Conservation (phyloP, 2,113 vertebrate genomes). For the Podarcis raffonei region DNA sequence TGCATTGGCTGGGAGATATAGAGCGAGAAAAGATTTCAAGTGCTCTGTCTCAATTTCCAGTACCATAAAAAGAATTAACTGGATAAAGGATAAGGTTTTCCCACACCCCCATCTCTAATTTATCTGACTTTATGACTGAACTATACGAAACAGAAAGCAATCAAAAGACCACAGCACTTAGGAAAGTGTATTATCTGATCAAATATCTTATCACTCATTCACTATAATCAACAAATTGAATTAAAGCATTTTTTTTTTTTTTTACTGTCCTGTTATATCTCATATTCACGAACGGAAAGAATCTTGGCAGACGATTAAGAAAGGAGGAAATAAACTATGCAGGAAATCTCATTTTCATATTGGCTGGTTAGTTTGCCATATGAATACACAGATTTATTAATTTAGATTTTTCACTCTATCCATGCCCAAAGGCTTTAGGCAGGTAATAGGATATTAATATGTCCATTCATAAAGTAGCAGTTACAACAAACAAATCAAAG, state of each 20-base stretch:
- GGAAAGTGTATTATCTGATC: not conserved
- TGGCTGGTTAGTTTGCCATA: not conserved
- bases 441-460: not conserved
- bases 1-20: not conserved
- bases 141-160: not conserved
- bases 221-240: not conserved
- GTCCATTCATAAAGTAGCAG: not conserved
- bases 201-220: not conserved
- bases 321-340: not conserved
- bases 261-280: not conserved
- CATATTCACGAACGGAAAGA: not conserved
- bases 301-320: not conserved
- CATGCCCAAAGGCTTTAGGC: not conserved
- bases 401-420: not conserved
- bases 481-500: not conserved
- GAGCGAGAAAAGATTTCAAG: not conserved
- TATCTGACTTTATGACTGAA: not conserved
- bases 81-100: not conserved
- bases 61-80: not conserved
- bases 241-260: not conserved
- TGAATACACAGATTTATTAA: not conserved
- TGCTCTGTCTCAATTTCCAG: slow-evolving; percentile 6
- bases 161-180: not conserved
- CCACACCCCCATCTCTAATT: not conserved
- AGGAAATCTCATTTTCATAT: not conserved